phyloP scores from a whole-genome alignment of 2,113 vertebrate genomes.

The Urocynchramus pylzowi region DNA sequence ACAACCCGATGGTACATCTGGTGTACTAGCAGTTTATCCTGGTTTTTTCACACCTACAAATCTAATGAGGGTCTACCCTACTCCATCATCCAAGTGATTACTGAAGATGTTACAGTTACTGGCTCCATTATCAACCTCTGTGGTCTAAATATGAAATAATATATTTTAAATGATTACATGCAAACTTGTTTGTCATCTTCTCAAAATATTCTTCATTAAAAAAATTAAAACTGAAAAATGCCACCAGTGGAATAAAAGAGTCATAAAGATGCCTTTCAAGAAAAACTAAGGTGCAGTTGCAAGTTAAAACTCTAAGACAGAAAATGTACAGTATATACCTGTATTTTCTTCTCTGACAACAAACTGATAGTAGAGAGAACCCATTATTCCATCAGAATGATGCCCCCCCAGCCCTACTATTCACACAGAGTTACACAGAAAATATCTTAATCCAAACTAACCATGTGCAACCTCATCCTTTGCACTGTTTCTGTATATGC shows the following conservation, averaged over 20 bases:
- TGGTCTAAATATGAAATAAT: neutral
- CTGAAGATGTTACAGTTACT: neutral
- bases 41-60: neutral
- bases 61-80: neutral
- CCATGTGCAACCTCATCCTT: neutral
- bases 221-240: neutral
- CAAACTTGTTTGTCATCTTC: neutral
- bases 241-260: neutral
- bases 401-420: neutral
- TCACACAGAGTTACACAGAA: neutral
- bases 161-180: neutral
- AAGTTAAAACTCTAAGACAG: neutral
- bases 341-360: neutral
- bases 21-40: neutral
- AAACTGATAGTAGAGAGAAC: neutral
- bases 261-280: neutral
- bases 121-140: neutral
- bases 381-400: neutral
- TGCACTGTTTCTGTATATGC: neutral
- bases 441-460: neutral
- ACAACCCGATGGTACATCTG: neutral
- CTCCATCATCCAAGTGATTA: neutral
- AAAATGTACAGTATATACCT: rapidly evolving
- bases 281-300: neutral
- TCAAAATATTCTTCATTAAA: neutral